Conservation (phyloP, 1,140 invertebrate genomes). For the Eupristina koningsbergeri region DNA sequence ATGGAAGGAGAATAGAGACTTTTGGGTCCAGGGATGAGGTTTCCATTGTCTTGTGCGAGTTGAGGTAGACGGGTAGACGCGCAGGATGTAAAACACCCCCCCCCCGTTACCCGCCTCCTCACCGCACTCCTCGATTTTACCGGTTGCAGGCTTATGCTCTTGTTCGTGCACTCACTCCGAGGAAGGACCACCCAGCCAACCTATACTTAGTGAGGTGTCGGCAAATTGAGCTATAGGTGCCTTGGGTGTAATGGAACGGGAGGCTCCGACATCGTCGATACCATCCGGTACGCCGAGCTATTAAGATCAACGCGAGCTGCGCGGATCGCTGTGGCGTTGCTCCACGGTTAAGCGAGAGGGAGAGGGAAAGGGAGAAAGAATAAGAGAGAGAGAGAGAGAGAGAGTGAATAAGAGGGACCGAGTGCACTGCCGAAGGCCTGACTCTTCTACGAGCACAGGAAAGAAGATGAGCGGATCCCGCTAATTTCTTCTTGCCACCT, state of each 20-base stretch:
- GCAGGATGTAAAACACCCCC: slow-evolving; percentile 37
- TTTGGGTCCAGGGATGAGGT: neutral
- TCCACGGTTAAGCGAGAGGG: neutral
- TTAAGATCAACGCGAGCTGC: slow-evolving; percentile 39
- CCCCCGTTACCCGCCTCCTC: neutral
- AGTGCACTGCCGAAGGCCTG: too few relatives aligned
- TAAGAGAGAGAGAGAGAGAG: neutral
- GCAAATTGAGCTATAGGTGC: slow-evolving; percentile 74
- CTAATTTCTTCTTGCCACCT: slow-evolving; percentile 31
- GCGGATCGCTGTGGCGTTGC: too few relatives aligned
- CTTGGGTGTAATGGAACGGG: slow-evolving; percentile 66
- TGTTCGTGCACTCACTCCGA: neutral
- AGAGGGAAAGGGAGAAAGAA: neutral
- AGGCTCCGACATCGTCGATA: slow-evolving; percentile 64
- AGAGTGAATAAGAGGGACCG: too few relatives aligned
- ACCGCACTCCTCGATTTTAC: neutral
- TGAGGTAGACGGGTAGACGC: slow-evolving; percentile 24
- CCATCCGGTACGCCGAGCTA: slow-evolving; percentile 56
- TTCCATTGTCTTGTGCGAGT: slow-evolving; percentile 29
- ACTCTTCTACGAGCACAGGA: neutral
- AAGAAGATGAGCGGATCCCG: slow-evolving; percentile 18
- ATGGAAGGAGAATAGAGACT: slow-evolving; percentile 48
- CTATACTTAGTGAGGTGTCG: slow-evolving; percentile 75
- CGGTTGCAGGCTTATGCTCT: neutral
- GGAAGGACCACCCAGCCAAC: slow-evolving; percentile 73